Evolutionary conservation across 2,113 vertebrate genomes (phyloP).

Genomic region (Rhineura floridana): DNA sequence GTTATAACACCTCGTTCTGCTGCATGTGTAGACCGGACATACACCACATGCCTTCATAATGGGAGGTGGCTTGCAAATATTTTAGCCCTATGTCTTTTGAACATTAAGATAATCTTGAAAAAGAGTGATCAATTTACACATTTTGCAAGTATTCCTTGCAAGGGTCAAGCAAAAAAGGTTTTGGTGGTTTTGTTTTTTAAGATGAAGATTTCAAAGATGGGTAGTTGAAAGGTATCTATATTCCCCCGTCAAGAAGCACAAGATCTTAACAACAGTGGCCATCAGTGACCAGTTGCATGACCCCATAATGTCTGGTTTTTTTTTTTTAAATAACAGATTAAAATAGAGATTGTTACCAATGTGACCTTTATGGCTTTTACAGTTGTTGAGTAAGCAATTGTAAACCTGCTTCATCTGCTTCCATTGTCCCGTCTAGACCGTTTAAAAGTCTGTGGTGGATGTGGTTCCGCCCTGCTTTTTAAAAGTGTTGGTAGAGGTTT

Average conservation of each 20-base stretch:
- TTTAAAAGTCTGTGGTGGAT: no score
- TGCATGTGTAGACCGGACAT: background rate
- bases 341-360: background rate
- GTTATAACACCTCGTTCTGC: background rate
- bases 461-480: background rate
- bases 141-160: conserved; percentile 72
- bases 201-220: background rate
- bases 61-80: conserved; percentile 55
- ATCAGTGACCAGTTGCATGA: background rate
- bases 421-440: background rate
- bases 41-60: background rate
- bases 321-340: background rate
- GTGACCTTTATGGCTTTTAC: background rate
- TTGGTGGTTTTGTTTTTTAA: background rate
- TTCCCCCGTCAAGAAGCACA: background rate
- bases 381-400: background rate
- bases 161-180: background rate
- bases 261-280: background rate
- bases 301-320: background rate
- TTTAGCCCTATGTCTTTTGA: conserved; percentile 62
- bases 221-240: background rate
- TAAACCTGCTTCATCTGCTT: background rate
- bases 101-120: conserved; percentile 71
- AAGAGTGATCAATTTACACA: conserved; percentile 73
- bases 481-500: background rate